Conservation (phyloP, 2,797 vertebrate genomes). For the Sebastes aleutianus region DNA sequence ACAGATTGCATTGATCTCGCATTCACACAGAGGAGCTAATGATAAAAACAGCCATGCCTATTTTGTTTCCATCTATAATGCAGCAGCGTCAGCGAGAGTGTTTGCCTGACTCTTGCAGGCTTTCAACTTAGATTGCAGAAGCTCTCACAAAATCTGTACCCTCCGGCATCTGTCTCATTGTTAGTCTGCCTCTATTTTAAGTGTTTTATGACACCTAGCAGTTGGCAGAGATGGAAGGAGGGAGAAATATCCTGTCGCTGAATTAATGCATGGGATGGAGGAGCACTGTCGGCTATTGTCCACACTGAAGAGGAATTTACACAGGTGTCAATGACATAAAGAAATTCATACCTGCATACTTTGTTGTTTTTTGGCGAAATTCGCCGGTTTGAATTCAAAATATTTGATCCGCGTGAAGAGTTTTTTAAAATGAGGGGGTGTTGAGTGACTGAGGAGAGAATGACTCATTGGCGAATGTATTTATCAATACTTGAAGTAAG, state of each 20-base stretch:
- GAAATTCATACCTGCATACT: not conserved
- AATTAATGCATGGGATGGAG: constrained; percentile 43
- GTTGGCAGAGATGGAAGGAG: constrained; percentile 35
- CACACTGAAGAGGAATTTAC: constrained; percentile 17
- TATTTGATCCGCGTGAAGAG: not conserved
- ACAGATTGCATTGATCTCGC: constrained; percentile 38
- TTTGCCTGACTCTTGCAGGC: constrained; percentile 56
- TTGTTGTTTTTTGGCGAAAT: not conserved
- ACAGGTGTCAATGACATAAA: not conserved
- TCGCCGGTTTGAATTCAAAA: not conserved
- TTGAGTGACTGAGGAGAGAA: not conserved
- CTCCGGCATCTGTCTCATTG: constrained; percentile 62
- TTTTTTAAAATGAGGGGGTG: not conserved
- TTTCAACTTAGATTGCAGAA: constrained; percentile 61
- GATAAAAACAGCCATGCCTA: constrained; percentile 33
- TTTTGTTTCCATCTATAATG: constrained; percentile 63
- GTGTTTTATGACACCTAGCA: constrained; percentile 58
- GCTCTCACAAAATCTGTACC: constrained; percentile 54
- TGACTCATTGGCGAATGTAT: not conserved
- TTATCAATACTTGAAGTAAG: not conserved
- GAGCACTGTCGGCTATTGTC: constrained; percentile 18
- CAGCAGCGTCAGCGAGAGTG: constrained; percentile 35
- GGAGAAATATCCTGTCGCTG: constrained; percentile 16
- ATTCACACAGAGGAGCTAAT: constrained; percentile 38
- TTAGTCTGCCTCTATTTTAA: constrained; percentile 62